These are phyloP conservation scores for Mionectes macconnelli DNA, from an alignment of 2,113 vertebrate species.

Conservation along the genomic window DNA sequence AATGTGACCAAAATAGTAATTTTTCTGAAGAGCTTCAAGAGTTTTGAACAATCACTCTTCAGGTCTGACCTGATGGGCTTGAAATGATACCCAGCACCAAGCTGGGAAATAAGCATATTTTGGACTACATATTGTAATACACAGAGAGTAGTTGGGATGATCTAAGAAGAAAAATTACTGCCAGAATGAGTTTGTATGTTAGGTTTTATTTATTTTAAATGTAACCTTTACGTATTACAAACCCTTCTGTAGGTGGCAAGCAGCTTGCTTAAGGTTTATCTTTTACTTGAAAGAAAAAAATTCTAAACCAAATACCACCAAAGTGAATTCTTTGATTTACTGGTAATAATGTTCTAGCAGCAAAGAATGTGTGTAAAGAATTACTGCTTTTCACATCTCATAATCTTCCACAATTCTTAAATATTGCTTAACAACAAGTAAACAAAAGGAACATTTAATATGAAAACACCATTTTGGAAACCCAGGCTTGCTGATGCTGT, in stretches of 20 bases:
- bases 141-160: not conserved
- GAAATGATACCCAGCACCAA: not conserved
- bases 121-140: not conserved
- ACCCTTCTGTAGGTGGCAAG: not conserved
- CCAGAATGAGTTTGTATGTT: not conserved
- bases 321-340: not conserved
- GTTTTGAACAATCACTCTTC: not conserved
- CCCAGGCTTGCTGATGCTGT: not conserved
- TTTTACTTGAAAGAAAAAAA: not conserved
- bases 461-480: not conserved
- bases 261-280: not conserved
- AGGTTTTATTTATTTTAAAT: conserved; percentile 17
- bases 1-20: conserved; percentile 1
- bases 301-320: not conserved
- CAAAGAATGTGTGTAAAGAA: not conserved
- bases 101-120: not conserved
- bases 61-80: not conserved
- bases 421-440: not conserved
- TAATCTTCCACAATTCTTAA: not conserved
- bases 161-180: not conserved
- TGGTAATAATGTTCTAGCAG: not conserved
- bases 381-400: not conserved
- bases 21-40: not conserved
- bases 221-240: not conserved
- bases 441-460: not conserved